These are phyloP conservation scores for Hoplodrina blanda DNA, from an alignment of 2,888 invertebrate species.

Conservation along the genomic window DNA sequence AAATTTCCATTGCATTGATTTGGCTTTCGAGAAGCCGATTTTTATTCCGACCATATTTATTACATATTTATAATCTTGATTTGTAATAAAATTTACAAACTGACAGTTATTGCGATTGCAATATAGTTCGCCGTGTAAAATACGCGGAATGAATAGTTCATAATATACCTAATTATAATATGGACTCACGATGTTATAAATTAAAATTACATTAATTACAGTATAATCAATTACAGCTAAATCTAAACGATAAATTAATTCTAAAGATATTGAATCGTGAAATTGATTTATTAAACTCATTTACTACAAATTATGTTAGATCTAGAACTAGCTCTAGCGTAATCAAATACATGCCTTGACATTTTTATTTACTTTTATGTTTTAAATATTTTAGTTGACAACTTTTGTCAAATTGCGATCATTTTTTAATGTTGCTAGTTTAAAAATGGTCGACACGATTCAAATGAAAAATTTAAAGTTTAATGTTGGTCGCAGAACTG, in stretches of 20 bases:
- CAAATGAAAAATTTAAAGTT: neutral
- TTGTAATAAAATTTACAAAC: conserved; percentile 32
- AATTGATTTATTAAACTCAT: conserved; percentile 52
- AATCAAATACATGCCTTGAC: conserved; percentile 28
- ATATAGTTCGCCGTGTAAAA: conserved; percentile 8
- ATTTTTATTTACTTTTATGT: conserved; percentile 22
- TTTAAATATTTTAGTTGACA: conserved; percentile 1
- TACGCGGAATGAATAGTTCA: conserved; percentile 26
- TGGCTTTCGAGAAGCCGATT: neutral
- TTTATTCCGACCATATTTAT: conserved; percentile 16
- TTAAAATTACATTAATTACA: conserved; percentile 46
- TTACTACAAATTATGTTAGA: conserved; percentile 35
- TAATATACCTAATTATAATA: conserved; percentile 24
- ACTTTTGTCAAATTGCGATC: conserved; percentile 4
- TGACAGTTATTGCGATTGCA: conserved; percentile 24
- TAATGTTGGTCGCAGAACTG: neutral
- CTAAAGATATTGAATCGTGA: conserved; percentile 35
- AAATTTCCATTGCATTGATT: no score
- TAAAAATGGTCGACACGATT: neutral
- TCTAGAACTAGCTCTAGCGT: conserved; percentile 20
- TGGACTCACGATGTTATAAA: conserved; percentile 41
- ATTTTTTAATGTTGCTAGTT: conserved; percentile 17
- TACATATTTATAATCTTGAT: conserved; percentile 21
- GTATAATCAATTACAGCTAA: conserved; percentile 48
- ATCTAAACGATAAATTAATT: conserved; percentile 45